Conservation (phyloP, 2,797 vertebrate genomes). For the Ceyx erithaca region DNA sequence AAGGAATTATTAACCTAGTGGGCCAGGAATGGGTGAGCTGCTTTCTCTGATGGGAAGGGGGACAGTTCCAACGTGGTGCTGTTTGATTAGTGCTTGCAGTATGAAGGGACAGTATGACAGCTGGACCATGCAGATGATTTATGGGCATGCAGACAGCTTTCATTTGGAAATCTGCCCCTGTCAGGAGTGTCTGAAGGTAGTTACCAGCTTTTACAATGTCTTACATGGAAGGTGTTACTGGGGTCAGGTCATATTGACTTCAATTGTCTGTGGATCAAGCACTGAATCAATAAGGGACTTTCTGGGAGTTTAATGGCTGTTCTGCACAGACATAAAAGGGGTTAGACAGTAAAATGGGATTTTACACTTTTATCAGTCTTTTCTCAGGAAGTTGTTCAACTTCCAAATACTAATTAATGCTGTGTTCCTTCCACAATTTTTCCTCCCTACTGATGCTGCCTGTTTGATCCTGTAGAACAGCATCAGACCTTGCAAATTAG, state of each 20-base stretch:
- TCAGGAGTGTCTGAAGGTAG: background rate
- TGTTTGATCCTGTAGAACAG: slow-evolving; percentile 1
- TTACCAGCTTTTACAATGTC: background rate
- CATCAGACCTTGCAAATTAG: background rate
- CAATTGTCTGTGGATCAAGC: slow-evolving; percentile 1
- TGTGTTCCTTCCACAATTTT: background rate
- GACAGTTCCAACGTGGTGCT: rapidly evolving
- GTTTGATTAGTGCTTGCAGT: background rate
- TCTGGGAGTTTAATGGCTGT: background rate
- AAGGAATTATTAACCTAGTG: background rate
- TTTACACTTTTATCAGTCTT: background rate
- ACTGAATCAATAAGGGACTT: slow-evolving; percentile 4
- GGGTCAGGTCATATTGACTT: slow-evolving; percentile 1
- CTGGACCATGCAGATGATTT: background rate
- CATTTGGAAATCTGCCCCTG: background rate
- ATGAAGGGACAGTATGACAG: background rate
- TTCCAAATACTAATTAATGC: slow-evolving; percentile 26
- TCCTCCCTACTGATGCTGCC: background rate
- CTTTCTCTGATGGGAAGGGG: background rate
- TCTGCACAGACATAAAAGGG: slow-evolving; percentile 2
- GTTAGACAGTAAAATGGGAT: background rate
- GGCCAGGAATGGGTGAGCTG: background rate
- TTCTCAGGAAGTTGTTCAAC: background rate
- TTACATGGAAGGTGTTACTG: background rate
- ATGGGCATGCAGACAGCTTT: background rate